phyloP scores from a whole-genome alignment of 1,140 invertebrate species.

The Lepidurus apus region DNA sequence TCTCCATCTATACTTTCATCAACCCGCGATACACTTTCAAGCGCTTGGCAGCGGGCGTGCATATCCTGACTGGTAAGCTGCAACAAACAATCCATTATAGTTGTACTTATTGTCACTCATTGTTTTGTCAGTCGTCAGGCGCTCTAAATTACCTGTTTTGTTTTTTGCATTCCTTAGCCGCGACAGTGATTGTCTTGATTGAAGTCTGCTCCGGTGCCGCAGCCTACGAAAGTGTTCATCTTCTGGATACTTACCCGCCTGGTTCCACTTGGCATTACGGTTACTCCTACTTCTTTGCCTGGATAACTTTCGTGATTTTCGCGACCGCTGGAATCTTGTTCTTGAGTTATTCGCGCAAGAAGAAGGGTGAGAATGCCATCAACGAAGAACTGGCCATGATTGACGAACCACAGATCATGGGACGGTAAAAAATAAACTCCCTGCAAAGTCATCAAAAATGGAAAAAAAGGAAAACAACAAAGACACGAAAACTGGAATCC shows the following conservation, averaged over 20 bases:
- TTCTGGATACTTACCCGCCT: conserved; percentile 29
- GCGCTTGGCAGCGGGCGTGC: conserved; percentile 72
- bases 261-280: conserved; percentile 49
- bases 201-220: conserved; percentile 34
- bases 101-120: not conserved
- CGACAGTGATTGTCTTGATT: conserved; percentile 35
- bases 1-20: conserved; percentile 77
- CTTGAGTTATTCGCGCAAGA: conserved; percentile 71
- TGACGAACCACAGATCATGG: conserved; percentile 75
- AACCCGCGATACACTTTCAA: conserved; percentile 87
- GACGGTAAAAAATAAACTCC: conserved; percentile 52
- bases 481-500: not conserved
- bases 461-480: not conserved
- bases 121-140: conserved; percentile 24
- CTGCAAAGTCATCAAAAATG: not conserved
- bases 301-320: conserved; percentile 70
- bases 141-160: conserved; percentile 22
- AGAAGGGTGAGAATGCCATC: conserved; percentile 71
- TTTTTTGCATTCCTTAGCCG: conserved; percentile 31
- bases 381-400: conserved; percentile 72
- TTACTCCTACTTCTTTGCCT: conserved; percentile 70
- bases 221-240: conserved; percentile 30
- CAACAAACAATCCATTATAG: not conserved
- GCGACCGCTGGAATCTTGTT: conserved; percentile 63
- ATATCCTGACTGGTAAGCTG: conserved; percentile 70